Evolutionary conservation across 2,797 vertebrate genomes (phyloP).

Genomic region (Pipistrellus pipistrellus): DNA sequence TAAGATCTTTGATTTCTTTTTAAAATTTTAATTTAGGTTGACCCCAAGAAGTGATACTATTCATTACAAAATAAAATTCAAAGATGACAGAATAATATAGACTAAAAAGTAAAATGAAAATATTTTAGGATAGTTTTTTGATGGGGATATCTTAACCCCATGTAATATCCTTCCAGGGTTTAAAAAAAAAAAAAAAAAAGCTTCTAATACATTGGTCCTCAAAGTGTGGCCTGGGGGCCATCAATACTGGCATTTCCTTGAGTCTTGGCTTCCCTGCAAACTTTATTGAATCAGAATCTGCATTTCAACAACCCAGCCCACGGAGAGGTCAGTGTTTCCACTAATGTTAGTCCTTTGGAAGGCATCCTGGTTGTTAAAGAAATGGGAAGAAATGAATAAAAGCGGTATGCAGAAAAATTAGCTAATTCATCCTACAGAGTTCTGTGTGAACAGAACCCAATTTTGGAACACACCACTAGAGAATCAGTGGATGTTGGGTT

Average conservation of each 20-base stretch:
- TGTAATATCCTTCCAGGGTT: background rate
- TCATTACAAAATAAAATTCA: slow-evolving; percentile 30
- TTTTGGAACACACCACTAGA: slow-evolving; percentile 62
- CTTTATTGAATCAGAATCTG: background rate
- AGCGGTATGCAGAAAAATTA: background rate
- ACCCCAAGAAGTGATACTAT: background rate
- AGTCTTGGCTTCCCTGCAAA: background rate
- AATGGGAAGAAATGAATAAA: background rate
- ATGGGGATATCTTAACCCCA: background rate
- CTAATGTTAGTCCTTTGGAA: background rate
- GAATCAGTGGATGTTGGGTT: slow-evolving; percentile 63
- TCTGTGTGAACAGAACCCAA: slow-evolving; percentile 23
- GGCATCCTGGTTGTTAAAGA: background rate
- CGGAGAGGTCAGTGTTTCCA: background rate
- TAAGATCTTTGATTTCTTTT: slow-evolving; percentile 35
- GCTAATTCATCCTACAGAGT: background rate
- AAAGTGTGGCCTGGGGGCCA: background rate
- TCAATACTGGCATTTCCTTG: no score
- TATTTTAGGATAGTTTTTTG: background rate
- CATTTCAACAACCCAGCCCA: background rate
- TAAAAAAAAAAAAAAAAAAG: background rate
- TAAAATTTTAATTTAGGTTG: background rate
- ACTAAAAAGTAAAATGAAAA: slow-evolving; percentile 53
- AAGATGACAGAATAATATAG: background rate
- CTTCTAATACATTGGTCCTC: background rate